These are phyloP conservation scores for Papilio polytes DNA, from an alignment of 1,140 invertebrate genomes.

Conservation along the genomic window DNA sequence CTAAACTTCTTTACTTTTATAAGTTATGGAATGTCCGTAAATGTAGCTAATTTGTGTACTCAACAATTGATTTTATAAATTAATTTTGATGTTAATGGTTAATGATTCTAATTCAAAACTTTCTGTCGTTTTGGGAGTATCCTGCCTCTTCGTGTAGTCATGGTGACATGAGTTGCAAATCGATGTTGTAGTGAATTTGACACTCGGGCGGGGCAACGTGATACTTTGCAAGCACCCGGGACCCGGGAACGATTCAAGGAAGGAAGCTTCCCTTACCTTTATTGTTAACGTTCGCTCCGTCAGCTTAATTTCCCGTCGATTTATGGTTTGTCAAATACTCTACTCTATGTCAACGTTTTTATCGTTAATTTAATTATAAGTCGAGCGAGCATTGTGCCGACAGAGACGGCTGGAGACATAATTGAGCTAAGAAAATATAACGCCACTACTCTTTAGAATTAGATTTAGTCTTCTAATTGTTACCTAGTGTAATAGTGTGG, in stretches of 20 bases:
- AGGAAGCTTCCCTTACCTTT: slow-evolving; percentile 56
- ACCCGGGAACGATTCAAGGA: slow-evolving; percentile 58
- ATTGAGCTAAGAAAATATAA: neutral
- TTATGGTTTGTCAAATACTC: slow-evolving; percentile 22
- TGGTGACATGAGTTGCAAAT: slow-evolving; percentile 12
- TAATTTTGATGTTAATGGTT: neutral
- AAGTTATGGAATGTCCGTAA: no score
- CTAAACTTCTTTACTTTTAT: no score
- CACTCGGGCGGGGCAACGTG: slow-evolving; percentile 61
- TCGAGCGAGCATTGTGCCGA: neutral
- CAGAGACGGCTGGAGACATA: neutral
- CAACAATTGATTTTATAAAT: no score
- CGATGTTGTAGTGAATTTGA: slow-evolving; percentile 52
- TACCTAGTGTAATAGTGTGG: no score
- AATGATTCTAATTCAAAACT: neutral
- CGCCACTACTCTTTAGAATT: no score
- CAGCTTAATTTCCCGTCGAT: slow-evolving; percentile 13
- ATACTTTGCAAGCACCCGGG: slow-evolving; percentile 57
- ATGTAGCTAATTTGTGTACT: no score
- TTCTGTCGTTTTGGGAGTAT: neutral
- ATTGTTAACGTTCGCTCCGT: slow-evolving; percentile 27
- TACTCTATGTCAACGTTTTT: slow-evolving; percentile 4
- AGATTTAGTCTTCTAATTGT: no score
- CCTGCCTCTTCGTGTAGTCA: neutral
- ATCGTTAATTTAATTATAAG: slow-evolving; percentile 21